Evolutionary conservation across 2,888 invertebrate genomes (phyloP), one percentile per base, ranked within the genome.

Genomic region (Gnatocerus cornutus): DNA sequence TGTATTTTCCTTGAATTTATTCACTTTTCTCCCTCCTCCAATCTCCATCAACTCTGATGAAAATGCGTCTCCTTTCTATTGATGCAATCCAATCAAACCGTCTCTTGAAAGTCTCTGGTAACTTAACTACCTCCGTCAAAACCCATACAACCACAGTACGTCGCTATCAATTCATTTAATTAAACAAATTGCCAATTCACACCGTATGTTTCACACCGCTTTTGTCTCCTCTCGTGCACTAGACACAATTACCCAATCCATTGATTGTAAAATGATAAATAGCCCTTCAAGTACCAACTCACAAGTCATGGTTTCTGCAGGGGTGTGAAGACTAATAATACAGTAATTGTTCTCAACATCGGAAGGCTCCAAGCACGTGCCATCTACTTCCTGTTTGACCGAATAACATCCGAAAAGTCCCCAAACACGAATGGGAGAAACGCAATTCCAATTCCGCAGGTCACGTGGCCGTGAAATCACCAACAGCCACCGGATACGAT

Each of bases 281-380:
- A 72, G 71, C 53, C 61, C 10, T 6, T 33, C 33, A 9, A 33
- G 33, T 33, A 45, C 46, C 69, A 56, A 69, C 70, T 72, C 73
- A 74, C 72, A 73, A 72, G 70, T 74, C 71, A 72, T 58, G 71
- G 68, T 69, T 67, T 68, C 53, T 55, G 66, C 48, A 69, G 72
- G 76, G 76, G 76, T 76, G 76, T 76, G 72, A 75, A 76, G 71
- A 73, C 77, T 77, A 77, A 78, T 78, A 78, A 74, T 76, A 48
- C 73, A 70, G 74, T 78, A 78, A 78, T 78, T 78, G 78, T 78
- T 68, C 72, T 71, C 72, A 64, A 76, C 74, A 75, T 76, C 73
- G 72, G 71, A 72, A 46, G 56, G 71, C 69, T 72, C 69, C 52
- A 58, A 71, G 46, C 79, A 79, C 79, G 79, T 72, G 76, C 74